Base-by-base conservation (phyloP, 2,797 vertebrate genomes). In the Coreius guichenoti region DNA sequence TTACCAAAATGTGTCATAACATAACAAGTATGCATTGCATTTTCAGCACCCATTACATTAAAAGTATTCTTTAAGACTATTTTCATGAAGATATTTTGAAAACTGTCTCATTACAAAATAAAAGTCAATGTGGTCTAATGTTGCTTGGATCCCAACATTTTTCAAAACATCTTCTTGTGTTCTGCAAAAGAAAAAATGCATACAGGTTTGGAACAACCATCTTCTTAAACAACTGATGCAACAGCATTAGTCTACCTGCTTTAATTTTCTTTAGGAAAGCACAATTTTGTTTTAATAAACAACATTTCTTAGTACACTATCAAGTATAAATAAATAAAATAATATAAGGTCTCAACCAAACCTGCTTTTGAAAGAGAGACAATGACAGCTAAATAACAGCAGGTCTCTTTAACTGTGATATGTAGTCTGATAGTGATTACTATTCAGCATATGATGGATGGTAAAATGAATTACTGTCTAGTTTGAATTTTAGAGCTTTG, bases 371-470 rank as follows among this genome's bases (percentile, higher is more conserved):
- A 80, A 45, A 47, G n/a, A 21, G 56, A 67, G 23, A 43, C n/a
- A 54, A 54, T 77, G 73, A 56, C 23, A 68, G 45, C 47, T 56
- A 47, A 68, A 77, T 16, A 77, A 56, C 47, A 69, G 45, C 45
- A 67, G 31, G 82, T 67, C 43, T 82, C 68, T 74, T 43, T 23
- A 33, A 63, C 54, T 51, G 45, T 54, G 61, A 83, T 81, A 17
- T 51, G 17, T 54, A 29, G 63, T 77, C 12, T 43, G 47, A 83
- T 68, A 56, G 82, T 79, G 51, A 84, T 79, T 61, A 65, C 54
- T 49, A 63, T 49, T 72, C 77, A 72, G 54, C 77, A 85, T 58
- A 16, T 63, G 83, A 85, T 85, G 54, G 54, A 85, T 80, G 68
- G 68, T 26, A 65, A 79, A 80, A 85, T 39, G 16, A 73, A 63